Conservation (phyloP, 2,797 vertebrate species). For the Momotus momota region DNA sequence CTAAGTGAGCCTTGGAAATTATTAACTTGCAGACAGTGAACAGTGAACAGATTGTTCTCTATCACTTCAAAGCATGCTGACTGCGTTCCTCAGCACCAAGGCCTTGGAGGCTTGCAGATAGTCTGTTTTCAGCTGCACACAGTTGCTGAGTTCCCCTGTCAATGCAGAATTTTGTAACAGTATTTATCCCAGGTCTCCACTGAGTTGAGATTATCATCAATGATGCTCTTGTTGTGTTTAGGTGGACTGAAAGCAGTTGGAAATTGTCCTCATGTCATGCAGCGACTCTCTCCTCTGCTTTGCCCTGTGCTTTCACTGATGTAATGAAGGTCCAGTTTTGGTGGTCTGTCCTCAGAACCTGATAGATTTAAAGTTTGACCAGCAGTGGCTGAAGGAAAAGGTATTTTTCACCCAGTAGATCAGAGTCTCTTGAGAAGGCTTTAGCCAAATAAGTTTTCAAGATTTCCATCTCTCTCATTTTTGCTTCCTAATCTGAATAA, state of each 20-base stretch:
- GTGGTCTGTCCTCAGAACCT: not conserved
- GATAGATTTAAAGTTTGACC: not conserved
- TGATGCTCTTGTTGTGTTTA: not conserved
- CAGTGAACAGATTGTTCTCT: not conserved
- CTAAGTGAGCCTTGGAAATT: not conserved
- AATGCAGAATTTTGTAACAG: not conserved
- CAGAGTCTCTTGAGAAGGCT: not conserved
- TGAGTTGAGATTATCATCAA: not conserved
- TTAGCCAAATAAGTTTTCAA: not conserved
- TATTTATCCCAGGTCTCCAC: not conserved
- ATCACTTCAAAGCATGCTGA: not conserved
- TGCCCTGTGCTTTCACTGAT: not conserved
- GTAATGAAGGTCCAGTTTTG: not conserved
- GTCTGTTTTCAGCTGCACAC: not conserved
- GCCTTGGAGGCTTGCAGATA: not conserved
- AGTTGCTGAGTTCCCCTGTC: not conserved
- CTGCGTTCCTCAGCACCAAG: not conserved
- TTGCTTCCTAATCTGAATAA: not conserved
- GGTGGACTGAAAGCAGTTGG: not conserved
- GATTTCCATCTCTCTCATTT: not conserved
- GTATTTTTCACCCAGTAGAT: accelerated
- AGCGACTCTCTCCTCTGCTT: not conserved
- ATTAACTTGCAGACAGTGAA: not conserved
- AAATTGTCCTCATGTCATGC: not conserved
- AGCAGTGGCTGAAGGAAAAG: not conserved